Conservation (phyloP, 2,888 invertebrate genomes). For the Buathra laborator region DNA sequence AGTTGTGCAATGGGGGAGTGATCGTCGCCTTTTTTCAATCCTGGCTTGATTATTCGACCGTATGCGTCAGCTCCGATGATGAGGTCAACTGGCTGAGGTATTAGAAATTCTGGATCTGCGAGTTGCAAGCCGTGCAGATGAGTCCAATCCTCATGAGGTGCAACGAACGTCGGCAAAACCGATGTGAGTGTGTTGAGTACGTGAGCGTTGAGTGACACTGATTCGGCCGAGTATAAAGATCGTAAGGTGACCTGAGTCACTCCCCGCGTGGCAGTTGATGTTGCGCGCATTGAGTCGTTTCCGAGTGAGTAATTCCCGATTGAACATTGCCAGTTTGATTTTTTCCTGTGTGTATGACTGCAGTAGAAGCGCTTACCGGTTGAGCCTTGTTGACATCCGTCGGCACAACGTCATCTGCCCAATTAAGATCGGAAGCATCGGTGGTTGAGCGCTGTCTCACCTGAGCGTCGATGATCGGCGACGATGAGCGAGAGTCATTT, state of each 20-base stretch:
- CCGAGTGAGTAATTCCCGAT: too few species aligned
- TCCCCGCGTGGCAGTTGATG: not conserved
- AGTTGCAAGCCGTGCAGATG: conserved; percentile 15
- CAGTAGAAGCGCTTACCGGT: too few species aligned
- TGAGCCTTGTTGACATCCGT: too few species aligned
- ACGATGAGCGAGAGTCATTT: too few species aligned
- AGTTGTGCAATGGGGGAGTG: conserved; percentile 54
- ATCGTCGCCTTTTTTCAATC: conserved; percentile 40
- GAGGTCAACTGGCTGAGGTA: conserved; percentile 62
- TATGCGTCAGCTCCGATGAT: conserved; percentile 67
- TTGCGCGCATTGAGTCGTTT: not conserved
- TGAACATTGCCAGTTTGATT: too few species aligned
- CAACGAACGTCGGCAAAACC: not conserved
- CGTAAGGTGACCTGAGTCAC: not conserved
- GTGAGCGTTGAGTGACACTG: not conserved
- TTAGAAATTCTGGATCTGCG: conserved; percentile 63
- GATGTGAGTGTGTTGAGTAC: not conserved
- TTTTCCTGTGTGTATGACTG: too few species aligned
- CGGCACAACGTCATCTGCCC: too few species aligned
- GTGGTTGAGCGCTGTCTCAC: too few species aligned
- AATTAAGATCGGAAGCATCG: too few species aligned
- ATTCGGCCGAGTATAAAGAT: not conserved
- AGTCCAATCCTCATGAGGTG: not conserved
- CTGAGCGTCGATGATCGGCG: too few species aligned
- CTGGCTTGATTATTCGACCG: conserved; percentile 50